These are phyloP conservation scores for Tiaroga cobitis DNA, from an alignment of 2,797 vertebrate species.

Conservation along the genomic window DNA sequence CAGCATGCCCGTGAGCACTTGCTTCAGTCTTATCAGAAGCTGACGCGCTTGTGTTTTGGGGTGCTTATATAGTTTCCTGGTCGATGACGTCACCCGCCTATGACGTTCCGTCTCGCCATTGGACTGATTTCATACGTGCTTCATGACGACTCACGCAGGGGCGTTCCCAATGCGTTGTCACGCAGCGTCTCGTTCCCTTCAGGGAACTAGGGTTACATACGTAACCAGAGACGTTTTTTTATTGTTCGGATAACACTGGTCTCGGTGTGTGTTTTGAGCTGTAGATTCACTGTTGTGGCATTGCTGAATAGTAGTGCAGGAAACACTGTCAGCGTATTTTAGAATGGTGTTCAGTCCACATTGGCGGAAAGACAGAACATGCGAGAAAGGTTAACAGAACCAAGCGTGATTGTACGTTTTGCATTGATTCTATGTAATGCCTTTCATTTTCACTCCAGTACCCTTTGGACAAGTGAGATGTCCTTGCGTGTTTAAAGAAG, in stretches of 20 bases:
- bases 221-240: no score
- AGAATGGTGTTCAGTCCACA: background rate
- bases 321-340: background rate
- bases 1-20: no score
- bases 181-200: no score
- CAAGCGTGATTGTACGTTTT: background rate
- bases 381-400: background rate
- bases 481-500: constrained; percentile 29
- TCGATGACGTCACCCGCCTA: no score
- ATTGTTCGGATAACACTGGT: background rate
- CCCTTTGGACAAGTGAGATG: background rate
- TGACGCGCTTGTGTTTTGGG: no score
- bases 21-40: no score
- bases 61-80: no score
- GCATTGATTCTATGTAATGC: background rate
- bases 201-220: no score
- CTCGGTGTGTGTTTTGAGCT: background rate
- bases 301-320: background rate
- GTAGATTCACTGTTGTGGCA: background rate
- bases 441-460: constrained; percentile 29
- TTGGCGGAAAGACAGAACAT: background rate
- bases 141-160: no score
- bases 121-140: no score
- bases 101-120: no score
- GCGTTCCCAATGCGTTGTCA: no score